phyloP scores from a whole-genome alignment of 2,113 vertebrate species.

The Pionites leucogaster region DNA sequence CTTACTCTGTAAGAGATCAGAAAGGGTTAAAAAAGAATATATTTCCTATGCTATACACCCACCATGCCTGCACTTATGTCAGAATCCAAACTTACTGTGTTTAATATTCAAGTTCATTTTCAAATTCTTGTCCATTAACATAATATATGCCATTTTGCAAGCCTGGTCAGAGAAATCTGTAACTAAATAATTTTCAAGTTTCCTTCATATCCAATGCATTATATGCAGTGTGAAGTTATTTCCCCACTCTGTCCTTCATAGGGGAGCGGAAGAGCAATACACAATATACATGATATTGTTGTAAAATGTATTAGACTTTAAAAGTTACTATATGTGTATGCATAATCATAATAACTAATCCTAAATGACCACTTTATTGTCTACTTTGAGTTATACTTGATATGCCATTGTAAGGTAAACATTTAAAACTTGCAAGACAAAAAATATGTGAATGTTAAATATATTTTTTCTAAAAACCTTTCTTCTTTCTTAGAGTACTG shows the following conservation, averaged over 20 bases:
- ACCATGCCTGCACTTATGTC: conserved; percentile 64
- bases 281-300: conserved; percentile 57
- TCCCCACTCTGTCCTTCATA: conserved; percentile 65
- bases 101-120: conserved; percentile 85
- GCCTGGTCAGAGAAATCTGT: conserved; percentile 81
- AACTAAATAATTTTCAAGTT: conserved; percentile 86
- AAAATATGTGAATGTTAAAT: conserved; percentile 3
- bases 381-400: conserved; percentile 32
- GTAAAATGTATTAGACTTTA: conserved; percentile 57
- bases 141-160: conserved; percentile 81
- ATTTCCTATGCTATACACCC: conserved; percentile 41
- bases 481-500: not conserved
- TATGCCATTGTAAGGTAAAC: not conserved
- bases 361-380: conserved; percentile 64
- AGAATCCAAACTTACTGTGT: conserved; percentile 73
- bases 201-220: conserved; percentile 80
- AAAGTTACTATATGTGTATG: conserved; percentile 12
- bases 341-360: conserved; percentile 44
- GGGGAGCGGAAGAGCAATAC: conserved; percentile 52
- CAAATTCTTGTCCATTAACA: conserved; percentile 79
- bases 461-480: not conserved
- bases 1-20: not conserved
- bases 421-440: conserved; percentile 25
- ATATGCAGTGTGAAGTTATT: conserved; percentile 85
- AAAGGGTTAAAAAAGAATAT: conserved; percentile 66